Evolutionary conservation across 2,113 vertebrate genomes (phyloP).

Genomic region (Atractosteus spatula): DNA sequence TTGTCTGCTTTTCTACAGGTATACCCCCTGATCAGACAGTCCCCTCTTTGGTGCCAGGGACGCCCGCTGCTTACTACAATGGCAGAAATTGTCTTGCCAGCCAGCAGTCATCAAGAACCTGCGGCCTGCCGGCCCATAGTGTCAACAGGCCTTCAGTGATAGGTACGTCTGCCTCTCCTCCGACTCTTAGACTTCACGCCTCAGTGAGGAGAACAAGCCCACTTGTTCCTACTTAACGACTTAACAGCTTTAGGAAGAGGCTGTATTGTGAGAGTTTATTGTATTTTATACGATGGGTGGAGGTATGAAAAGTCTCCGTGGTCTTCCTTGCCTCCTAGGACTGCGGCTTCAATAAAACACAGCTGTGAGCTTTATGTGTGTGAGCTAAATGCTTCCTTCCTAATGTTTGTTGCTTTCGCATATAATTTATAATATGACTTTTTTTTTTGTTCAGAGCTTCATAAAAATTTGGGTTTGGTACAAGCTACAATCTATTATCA

Average conservation of each 20-base stretch:
- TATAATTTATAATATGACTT: conserved; percentile 46
- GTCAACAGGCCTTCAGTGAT: conserved; percentile 66
- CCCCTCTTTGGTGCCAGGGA: conserved; percentile 40
- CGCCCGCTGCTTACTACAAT: conserved; percentile 62
- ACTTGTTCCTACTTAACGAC: conserved; percentile 14
- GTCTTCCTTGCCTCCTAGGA: conserved; percentile 41
- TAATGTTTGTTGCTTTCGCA: conserved; percentile 48
- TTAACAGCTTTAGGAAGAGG: conserved; percentile 31
- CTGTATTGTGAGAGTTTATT: conserved; percentile 33
- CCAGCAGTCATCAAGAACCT: conserved; percentile 64
- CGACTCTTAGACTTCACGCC: conserved; percentile 42
- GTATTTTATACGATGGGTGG: conserved; percentile 37
- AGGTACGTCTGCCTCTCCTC: conserved; percentile 54
- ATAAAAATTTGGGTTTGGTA: conserved; percentile 34
- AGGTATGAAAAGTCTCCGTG: conserved; percentile 45
- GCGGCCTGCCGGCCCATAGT: conserved; percentile 39
- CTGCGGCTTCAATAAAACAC: conserved; percentile 55
- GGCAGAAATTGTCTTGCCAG: conserved; percentile 67
- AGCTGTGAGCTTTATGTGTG: conserved; percentile 50
- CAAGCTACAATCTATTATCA: too few species aligned
- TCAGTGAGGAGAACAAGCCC: conserved; percentile 32
- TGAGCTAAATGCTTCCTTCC: conserved; percentile 62
- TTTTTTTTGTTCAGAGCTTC: conserved; percentile 36
- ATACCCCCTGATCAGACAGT: conserved; percentile 50
- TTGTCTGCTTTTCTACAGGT: conserved; percentile 36